These are phyloP conservation scores for Drosophila neotestacea DNA, from an alignment of 2,888 invertebrate species.

Conservation along the genomic window DNA sequence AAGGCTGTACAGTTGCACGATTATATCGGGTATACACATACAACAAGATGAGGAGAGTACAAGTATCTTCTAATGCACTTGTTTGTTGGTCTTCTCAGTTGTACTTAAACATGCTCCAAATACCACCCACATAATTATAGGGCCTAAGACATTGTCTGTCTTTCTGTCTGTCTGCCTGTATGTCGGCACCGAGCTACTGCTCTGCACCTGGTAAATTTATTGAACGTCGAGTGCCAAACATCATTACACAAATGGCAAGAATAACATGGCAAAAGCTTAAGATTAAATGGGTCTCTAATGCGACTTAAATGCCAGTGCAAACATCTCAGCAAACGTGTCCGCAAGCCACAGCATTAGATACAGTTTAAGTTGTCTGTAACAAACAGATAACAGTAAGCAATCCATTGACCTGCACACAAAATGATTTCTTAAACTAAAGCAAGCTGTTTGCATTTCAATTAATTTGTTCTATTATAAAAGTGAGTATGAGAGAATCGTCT, in stretches of 20 bases:
- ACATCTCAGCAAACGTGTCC: conserved; percentile 23
- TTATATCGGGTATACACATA: conserved; percentile 29
- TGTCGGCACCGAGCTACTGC: not conserved
- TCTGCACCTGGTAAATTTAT: conserved; percentile 51
- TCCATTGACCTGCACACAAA: conserved; percentile 1
- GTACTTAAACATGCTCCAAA: conserved; percentile 53
- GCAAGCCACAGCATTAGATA: conserved; percentile 27
- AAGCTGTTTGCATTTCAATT: conserved; percentile 7
- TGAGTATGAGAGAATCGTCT: not conserved
- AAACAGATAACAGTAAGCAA: conserved; percentile 8
- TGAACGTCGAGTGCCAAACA: conserved; percentile 47
- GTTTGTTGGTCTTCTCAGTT: conserved; percentile 43
- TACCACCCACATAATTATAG: conserved; percentile 65
- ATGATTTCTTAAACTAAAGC: conserved; percentile 11
- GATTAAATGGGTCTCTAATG: conserved; percentile 56
- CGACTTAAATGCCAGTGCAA: conserved; percentile 49
- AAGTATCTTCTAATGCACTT: conserved; percentile 59
- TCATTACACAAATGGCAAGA: conserved; percentile 54
- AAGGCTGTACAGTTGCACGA: conserved; percentile 35
- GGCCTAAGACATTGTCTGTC: conserved; percentile 18
- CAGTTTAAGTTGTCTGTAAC: conserved; percentile 27
- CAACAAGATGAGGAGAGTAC: conserved; percentile 43
- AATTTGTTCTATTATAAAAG: not conserved
- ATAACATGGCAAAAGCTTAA: conserved; percentile 45
- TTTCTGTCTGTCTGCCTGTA: conserved; percentile 8